phyloP scores from a whole-genome alignment of 2,888 invertebrate species.

The Stenchaetothrips biformis region DNA sequence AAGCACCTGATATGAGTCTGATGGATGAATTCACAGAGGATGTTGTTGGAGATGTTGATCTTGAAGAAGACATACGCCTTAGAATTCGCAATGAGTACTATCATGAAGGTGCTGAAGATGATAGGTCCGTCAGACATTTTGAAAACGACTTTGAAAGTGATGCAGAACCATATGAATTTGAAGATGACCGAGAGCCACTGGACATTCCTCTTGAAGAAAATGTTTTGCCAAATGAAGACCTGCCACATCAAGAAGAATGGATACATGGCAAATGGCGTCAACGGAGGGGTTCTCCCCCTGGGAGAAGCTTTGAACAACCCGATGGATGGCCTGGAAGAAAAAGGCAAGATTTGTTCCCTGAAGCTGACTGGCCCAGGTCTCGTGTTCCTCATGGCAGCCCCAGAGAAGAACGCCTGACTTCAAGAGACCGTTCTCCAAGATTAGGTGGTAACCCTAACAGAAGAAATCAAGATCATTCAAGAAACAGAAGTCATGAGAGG shows the following conservation, averaged over 20 bases:
- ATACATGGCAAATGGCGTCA: neutral
- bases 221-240: neutral
- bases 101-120: neutral
- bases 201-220: neutral
- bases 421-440: neutral
- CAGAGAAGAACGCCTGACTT: neutral
- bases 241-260: neutral
- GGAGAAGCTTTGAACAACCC: neutral
- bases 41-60: neutral
- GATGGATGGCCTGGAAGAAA: neutral
- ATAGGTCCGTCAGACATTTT: neutral
- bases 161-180: neutral
- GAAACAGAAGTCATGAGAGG: neutral
- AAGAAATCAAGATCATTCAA: neutral
- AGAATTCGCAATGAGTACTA: neutral
- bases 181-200: neutral
- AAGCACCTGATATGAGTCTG: neutral
- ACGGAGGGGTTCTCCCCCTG: neutral
- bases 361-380: neutral
- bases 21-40: constrained; percentile 12
- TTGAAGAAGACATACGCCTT: neutral
- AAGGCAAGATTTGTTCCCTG: neutral
- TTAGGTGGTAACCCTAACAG: neutral
- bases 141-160: neutral
- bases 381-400: neutral